Percentiles rank a stretch among this genome's conserved stretches.
Conservation (phyloP, 2,113 vertebrate species). For the Danionella cerebrum region DNA sequence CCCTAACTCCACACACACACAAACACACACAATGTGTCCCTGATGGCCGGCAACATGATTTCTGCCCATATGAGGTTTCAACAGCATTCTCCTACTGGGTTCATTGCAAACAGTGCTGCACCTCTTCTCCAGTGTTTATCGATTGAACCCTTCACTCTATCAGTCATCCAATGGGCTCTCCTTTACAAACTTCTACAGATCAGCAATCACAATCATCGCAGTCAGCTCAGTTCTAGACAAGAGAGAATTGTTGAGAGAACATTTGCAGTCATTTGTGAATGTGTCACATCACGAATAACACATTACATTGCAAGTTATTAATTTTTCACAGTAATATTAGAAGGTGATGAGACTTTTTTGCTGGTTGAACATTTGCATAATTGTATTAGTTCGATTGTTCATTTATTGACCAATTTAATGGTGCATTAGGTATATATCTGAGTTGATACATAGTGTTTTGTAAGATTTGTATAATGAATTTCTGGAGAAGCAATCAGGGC, state of each 20-base stretch:
- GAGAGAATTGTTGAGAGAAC: not conserved
- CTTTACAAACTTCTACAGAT: not conserved
- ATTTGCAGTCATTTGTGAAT: not conserved
- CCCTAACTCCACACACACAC: not conserved
- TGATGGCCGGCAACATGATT: conserved; percentile 16
- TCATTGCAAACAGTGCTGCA: conserved; percentile 12
- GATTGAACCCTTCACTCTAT: conserved; percentile 21
- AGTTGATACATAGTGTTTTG: too few species aligned
- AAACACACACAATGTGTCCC: conserved; percentile 12
- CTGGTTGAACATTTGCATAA: too few species aligned
- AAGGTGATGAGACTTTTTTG: too few species aligned
- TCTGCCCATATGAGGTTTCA: conserved; percentile 23
- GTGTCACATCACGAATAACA: not conserved
- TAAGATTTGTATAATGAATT: too few species aligned
- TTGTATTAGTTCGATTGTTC: too few species aligned
- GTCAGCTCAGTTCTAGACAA: not conserved
- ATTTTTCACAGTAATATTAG: too few species aligned
- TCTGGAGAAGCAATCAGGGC: too few species aligned
- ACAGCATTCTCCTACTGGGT: conserved; percentile 25
- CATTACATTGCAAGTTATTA: too few species aligned
- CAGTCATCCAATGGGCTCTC: conserved; percentile 14
- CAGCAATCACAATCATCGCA: not conserved
- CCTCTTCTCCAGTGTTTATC: conserved; percentile 10
- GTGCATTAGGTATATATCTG: too few species aligned
- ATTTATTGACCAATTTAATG: too few species aligned